A percentile compares a stretch with the other conserved stretches of the same genome.
Evolutionary conservation across 2,113 vertebrate genomes (phyloP).

Genomic region (Fregetta grallaria): DNA sequence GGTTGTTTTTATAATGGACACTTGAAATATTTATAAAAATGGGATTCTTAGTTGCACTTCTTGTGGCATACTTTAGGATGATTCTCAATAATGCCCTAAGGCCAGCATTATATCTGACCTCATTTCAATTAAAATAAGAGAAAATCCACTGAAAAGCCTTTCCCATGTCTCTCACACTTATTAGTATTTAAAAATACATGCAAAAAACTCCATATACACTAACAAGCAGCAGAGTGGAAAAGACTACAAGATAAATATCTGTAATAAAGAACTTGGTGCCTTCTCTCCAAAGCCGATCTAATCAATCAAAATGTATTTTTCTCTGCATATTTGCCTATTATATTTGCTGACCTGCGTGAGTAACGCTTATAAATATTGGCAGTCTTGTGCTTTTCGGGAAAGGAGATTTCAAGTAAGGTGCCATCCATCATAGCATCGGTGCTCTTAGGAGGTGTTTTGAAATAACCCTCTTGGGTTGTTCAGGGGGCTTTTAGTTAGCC

Average conservation of each 20-base stretch:
- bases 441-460: background rate
- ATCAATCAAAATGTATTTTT: constrained; percentile 50
- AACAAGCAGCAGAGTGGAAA: background rate
- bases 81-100: background rate
- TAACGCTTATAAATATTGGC: constrained; percentile 18
- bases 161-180: background rate
- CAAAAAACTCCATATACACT: background rate
- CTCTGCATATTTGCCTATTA: constrained; percentile 22
- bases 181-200: background rate
- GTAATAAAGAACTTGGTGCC: background rate
- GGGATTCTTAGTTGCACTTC: background rate
- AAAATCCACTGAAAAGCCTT: background rate
- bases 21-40: background rate
- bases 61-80: background rate
- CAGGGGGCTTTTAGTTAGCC: background rate
- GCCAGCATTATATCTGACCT: background rate
- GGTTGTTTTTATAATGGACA: background rate
- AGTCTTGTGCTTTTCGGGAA: background rate
- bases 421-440: background rate
- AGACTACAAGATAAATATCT: constrained; percentile 14
- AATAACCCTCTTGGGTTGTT: background rate
- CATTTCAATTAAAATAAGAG: background rate
- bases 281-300: background rate
- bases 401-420: background rate
- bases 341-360: constrained; percentile 34